These are phyloP conservation scores for Catocala sponsa DNA, from an alignment of 2,888 invertebrate genomes.

Conservation along the genomic window DNA sequence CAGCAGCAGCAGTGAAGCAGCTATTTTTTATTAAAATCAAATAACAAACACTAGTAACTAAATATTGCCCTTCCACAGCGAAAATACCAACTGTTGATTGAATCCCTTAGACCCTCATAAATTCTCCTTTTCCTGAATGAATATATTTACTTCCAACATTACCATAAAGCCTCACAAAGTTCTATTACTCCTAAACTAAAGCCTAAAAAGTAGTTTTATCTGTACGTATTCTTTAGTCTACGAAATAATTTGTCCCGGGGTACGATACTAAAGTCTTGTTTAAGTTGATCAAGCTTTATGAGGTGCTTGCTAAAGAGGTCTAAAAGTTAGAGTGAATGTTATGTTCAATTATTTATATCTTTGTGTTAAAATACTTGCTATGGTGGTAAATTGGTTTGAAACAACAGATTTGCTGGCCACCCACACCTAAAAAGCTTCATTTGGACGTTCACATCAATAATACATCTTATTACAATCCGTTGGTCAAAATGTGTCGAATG, in stretches of 20 bases:
- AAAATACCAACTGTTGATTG: neutral
- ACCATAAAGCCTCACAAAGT: constrained; percentile 23
- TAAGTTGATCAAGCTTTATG: constrained; percentile 43
- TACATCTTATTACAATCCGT: too few species aligned
- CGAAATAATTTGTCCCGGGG: constrained; percentile 42
- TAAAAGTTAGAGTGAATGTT: constrained; percentile 9
- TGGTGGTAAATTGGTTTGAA: too few species aligned
- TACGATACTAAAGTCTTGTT: constrained; percentile 40
- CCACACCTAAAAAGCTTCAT: too few species aligned
- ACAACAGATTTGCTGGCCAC: too few species aligned
- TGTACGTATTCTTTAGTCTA: constrained; percentile 28
- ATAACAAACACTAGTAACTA: neutral
- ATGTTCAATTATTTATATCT: neutral
- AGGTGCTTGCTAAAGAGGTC: constrained; percentile 17
- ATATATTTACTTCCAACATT: constrained; percentile 30
- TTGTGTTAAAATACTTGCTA: neutral
- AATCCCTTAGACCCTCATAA: neutral
- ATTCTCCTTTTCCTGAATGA: neutral
- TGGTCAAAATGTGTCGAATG: too few species aligned
- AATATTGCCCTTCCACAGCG: neutral
- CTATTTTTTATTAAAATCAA: too few species aligned
- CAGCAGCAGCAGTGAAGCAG: too few species aligned
- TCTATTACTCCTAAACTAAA: constrained; percentile 15
- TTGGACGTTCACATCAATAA: too few species aligned
- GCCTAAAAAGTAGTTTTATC: constrained; percentile 42